Evolutionary conservation across 2,888 invertebrate genomes (phyloP).

Genomic region (Nasonia oneida): DNA sequence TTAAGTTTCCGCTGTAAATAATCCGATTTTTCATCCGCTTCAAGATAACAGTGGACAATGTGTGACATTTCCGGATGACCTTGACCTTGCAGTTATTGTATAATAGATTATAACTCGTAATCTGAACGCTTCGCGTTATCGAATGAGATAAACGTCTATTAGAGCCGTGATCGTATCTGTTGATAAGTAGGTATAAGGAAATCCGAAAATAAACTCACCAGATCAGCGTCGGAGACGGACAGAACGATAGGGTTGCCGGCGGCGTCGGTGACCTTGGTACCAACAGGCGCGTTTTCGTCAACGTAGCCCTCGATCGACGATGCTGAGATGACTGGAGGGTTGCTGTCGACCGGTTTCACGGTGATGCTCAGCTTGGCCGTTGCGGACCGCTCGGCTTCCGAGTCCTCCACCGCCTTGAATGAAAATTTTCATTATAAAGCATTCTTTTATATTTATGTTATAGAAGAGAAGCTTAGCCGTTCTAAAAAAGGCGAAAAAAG

Average conservation of each 20-base stretch:
- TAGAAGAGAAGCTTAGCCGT: too few relatives aligned
- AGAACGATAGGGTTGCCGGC: conserved; percentile 86
- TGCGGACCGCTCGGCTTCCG: conserved; percentile 89
- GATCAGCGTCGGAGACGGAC: conserved; percentile 90
- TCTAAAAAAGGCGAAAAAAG: neutral
- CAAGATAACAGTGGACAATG: neutral
- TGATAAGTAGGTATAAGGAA: neutral
- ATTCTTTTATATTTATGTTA: too few relatives aligned
- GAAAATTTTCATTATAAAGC: neutral
- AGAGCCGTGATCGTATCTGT: neutral
- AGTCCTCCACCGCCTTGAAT: conserved; percentile 88
- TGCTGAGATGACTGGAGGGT: conserved; percentile 89
- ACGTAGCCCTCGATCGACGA: conserved; percentile 88
- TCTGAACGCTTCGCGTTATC: neutral
- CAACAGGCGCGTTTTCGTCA: conserved; percentile 91
- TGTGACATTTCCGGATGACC: neutral
- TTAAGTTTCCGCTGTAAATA: neutral
- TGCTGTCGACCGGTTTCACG: conserved; percentile 92
- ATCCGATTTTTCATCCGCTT: too few relatives aligned
- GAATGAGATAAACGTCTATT: neutral
- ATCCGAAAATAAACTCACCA: conserved; percentile 82
- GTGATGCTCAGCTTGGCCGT: conserved; percentile 90
- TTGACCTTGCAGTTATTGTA: neutral
- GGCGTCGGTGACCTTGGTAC: conserved; percentile 88
- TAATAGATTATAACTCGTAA: neutral